Conservation (phyloP, 2,113 vertebrate species). For the Bubalus kerabau region DNA sequence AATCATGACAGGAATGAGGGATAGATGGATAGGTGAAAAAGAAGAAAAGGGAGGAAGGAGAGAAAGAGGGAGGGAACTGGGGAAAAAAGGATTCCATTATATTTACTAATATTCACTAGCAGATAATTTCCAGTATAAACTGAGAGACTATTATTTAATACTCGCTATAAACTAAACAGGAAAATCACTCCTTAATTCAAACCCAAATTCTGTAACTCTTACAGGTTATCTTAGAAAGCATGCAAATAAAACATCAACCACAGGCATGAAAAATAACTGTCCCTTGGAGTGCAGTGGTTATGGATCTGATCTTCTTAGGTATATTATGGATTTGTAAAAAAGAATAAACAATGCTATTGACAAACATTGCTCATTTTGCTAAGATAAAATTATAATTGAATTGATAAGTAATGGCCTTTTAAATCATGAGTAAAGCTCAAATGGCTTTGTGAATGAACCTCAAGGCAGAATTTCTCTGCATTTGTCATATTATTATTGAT, state of each 20-base stretch:
- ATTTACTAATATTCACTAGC: background rate
- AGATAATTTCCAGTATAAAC: background rate
- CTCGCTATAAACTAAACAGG: background rate
- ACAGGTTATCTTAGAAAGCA: background rate
- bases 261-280: background rate
- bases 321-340: constrained; percentile 18
- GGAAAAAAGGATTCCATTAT: background rate
- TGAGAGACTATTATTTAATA: background rate
- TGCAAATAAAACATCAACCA: background rate
- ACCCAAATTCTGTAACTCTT: background rate
- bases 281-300: background rate
- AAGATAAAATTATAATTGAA: constrained; percentile 32
- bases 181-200: background rate
- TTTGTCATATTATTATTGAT: constrained; percentile 51
- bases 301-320: background rate
- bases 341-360: constrained; percentile 39
- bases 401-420: constrained; percentile 31
- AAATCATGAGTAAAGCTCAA: constrained; percentile 34
- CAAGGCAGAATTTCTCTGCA: constrained; percentile 25
- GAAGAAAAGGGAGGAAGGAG: background rate
- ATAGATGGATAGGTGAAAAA: background rate
- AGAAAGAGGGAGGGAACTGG: background rate
- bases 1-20: background rate
- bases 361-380: background rate
- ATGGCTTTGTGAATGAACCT: background rate